phyloP scores from a whole-genome alignment of 1,140 invertebrate species.

The Cherax quadricarinatus region DNA sequence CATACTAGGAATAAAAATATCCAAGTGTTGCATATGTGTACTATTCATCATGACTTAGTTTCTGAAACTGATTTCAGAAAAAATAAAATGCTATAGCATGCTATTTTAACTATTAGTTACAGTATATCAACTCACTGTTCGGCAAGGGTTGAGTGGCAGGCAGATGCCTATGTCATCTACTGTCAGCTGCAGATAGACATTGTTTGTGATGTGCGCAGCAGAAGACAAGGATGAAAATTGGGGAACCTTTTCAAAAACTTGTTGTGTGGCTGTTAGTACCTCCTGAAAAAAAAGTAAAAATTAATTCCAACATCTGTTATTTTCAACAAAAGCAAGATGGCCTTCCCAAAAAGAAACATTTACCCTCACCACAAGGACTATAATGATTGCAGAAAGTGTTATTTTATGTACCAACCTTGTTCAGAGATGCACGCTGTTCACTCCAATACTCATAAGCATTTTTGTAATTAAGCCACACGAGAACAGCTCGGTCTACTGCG shows the following conservation, averaged over 20 bases:
- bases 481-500: constrained; percentile 96
- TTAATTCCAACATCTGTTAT: too few relatives aligned
- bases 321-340: too few relatives aligned
- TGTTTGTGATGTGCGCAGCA: constrained; percentile 85
- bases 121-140: constrained; percentile 75
- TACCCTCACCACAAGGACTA: too few relatives aligned
- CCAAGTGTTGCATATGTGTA: too few relatives aligned
- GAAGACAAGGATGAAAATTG: constrained; percentile 86
- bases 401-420: constrained; percentile 79
- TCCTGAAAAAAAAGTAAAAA: constrained; percentile 77
- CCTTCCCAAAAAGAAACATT: too few relatives aligned
- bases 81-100: too few relatives aligned
- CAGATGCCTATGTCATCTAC: constrained; percentile 98
- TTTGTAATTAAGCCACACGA: constrained; percentile 99
- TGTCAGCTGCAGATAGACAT: constrained; percentile 94
- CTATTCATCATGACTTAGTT: too few relatives aligned
- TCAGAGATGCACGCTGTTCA: constrained; percentile 92
- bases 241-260: constrained; percentile 85
- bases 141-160: constrained; percentile 88
- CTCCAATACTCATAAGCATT: constrained; percentile 99
- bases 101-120: too few relatives aligned
- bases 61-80: too few relatives aligned
- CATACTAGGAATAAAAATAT: too few relatives aligned
- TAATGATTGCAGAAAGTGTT: too few relatives aligned
- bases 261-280: constrained; percentile 88